These are phyloP conservation scores for Pycnonotus jocosus DNA, from an alignment of 2,113 vertebrate genomes.

Conservation along the genomic window DNA sequence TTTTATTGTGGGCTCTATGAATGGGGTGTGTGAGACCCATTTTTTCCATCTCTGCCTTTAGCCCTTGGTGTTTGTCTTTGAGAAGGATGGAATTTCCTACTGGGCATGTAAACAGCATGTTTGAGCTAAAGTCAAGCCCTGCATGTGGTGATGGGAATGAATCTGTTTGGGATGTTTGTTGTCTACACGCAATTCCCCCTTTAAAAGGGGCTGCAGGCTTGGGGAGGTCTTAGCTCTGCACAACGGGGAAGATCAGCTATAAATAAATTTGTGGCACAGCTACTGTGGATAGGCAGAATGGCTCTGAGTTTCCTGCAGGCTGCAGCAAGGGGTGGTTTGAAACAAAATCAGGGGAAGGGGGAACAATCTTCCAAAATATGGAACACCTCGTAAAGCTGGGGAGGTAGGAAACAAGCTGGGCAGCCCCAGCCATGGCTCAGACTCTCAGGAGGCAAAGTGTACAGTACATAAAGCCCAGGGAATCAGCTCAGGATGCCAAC, in stretches of 20 bases:
- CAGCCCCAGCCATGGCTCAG: background rate
- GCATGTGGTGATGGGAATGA: background rate
- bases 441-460: background rate
- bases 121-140: background rate
- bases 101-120: background rate
- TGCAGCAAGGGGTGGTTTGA: background rate
- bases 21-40: background rate
- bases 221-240: background rate
- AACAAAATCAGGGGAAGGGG: background rate
- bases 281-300: background rate
- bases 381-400: constrained; percentile 53
- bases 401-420: constrained; percentile 12
- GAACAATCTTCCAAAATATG: constrained; percentile 25
- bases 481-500: constrained; percentile 31
- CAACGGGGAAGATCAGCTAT: background rate
- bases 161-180: background rate
- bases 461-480: constrained; percentile 11
- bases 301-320: background rate
- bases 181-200: background rate
- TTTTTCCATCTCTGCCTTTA: background rate
- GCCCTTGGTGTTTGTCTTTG: background rate
- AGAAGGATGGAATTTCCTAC: background rate
- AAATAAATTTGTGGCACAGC: background rate
- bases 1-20: background rate
- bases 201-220: background rate